Percentiles rank a stretch among this genome's conserved stretches.
These are phyloP conservation scores for Oryzias melastigma DNA, from an alignment of 2,113 vertebrate species.

Conservation along the genomic window DNA sequence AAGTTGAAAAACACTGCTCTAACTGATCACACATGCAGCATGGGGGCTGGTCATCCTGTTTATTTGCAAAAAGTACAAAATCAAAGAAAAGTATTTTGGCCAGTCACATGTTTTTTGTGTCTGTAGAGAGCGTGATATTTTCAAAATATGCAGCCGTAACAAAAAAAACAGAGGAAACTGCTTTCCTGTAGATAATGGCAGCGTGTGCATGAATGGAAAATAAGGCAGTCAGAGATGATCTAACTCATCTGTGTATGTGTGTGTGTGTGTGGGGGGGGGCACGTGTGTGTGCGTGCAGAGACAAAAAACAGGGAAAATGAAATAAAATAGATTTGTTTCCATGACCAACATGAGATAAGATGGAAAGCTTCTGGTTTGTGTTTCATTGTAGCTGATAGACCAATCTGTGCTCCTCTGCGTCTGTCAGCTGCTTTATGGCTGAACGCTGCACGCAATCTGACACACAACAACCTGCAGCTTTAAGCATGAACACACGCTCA, in stretches of 20 bases:
- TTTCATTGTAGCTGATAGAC: conserved; percentile 35
- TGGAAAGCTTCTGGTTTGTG: conserved; percentile 35
- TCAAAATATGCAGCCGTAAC: neutral
- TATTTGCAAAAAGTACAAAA: too few species aligned
- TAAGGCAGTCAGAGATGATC: conserved; percentile 23
- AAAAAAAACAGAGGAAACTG: neutral
- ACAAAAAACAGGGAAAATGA: conserved; percentile 18
- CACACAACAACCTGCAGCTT: neutral
- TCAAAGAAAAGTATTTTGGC: too few species aligned
- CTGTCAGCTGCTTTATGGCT: conserved; percentile 16
- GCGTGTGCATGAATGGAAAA: conserved; percentile 11
- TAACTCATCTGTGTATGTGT: conserved; percentile 12
- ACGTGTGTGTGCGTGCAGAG: neutral
- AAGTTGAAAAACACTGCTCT: too few species aligned
- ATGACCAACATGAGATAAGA: conserved; percentile 35
- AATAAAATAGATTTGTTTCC: conserved; percentile 54
- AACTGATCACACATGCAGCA: conserved; percentile 2
- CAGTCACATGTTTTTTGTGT: too few species aligned
- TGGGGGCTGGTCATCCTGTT: neutral
- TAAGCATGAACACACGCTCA: too few species aligned
- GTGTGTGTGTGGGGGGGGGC: neutral
- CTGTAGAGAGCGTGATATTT: neutral
- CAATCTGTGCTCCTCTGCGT: conserved; percentile 11
- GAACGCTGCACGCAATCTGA: conserved; percentile 2
- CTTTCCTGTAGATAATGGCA: conserved; percentile 18